Evolutionary conservation across 2,888 invertebrate genomes (phyloP).

Genomic region (Koerneria pararmatus): DNA sequence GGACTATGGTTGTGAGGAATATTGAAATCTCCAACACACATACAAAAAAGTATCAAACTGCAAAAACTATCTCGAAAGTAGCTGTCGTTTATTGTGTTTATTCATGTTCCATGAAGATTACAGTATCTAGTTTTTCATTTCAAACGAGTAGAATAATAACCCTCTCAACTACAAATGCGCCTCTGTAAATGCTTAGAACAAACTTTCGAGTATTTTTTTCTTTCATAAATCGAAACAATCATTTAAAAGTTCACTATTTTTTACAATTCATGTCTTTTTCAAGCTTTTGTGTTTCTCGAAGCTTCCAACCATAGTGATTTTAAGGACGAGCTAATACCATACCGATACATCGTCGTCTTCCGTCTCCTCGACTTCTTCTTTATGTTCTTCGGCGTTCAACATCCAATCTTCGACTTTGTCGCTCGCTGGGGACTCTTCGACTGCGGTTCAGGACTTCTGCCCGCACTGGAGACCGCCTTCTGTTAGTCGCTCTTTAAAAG

Average conservation of each 20-base stretch:
- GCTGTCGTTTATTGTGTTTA: too few relatives aligned
- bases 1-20: too few relatives aligned
- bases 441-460: constrained; percentile 30
- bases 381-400: constrained; percentile 37
- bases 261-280: background rate
- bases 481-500: constrained; percentile 46
- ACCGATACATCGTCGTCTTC: constrained; percentile 48
- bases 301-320: constrained; percentile 6
- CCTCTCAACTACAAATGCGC: too few relatives aligned
- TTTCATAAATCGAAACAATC: background rate
- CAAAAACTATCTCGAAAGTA: too few relatives aligned
- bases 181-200: too few relatives aligned
- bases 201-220: too few relatives aligned
- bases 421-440: constrained; percentile 43
- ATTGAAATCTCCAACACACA: too few relatives aligned
- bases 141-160: too few relatives aligned
- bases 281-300: background rate
- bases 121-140: too few relatives aligned
- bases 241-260: background rate
- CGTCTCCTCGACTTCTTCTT: constrained; percentile 38
- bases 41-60: too few relatives aligned
- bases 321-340: constrained; percentile 51
- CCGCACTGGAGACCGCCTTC: constrained; percentile 38
- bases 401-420: constrained; percentile 53
- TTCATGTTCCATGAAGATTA: too few relatives aligned